Evolutionary conservation across 1,140 invertebrate species (phyloP), one percentile per base, ranked within the genome.

Genomic region (Anastrepha ludens): DNA sequence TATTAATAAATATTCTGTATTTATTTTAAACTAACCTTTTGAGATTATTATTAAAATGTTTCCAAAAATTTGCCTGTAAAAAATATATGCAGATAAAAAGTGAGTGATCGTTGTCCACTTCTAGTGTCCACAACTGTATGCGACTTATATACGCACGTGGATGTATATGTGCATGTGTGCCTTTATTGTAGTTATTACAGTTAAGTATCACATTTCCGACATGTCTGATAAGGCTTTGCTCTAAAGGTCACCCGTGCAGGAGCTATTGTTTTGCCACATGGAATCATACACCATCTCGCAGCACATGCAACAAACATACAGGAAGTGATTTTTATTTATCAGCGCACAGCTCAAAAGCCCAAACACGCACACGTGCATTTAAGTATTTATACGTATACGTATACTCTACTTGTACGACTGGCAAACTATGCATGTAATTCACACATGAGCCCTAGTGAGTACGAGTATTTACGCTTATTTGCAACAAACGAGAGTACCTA

Each of bases 181-280:
- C 17, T 67, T 39, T 67, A 67, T 4, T 81, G 29, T 29, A 29
- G 29, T 29, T 29, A 29, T 29, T 29, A 29, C 55, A 47, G 74
- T 58, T 55, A 81, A 81, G 74, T 17, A 81, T 81, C 50, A 81
- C 17, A 81, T 81, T 81, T 81, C 74, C 74, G 74, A 55, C 47
- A 55, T 47, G 74, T 81, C 74, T 81, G 50, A 81, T 81, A 81
- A 81, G 74, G 7, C 7, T 81, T 58, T 81, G 74, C 74, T 55
- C 55, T 81, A 11, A 81, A 81, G 74, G 47, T 81, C 74, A 55
- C 17, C n/a, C 20, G 67, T 44, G 47, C n/a, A 47, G 67, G 17
- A 41, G 67, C 41, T 44, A 81, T 81, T 55, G 74, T 81, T 55
- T 58, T 58, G n/a, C 47, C n/a, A 50, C 67, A 47, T 7, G 47